phyloP scores from a whole-genome alignment of 1,140 invertebrate species.

The Trachymyrmex septentrionalis region DNA sequence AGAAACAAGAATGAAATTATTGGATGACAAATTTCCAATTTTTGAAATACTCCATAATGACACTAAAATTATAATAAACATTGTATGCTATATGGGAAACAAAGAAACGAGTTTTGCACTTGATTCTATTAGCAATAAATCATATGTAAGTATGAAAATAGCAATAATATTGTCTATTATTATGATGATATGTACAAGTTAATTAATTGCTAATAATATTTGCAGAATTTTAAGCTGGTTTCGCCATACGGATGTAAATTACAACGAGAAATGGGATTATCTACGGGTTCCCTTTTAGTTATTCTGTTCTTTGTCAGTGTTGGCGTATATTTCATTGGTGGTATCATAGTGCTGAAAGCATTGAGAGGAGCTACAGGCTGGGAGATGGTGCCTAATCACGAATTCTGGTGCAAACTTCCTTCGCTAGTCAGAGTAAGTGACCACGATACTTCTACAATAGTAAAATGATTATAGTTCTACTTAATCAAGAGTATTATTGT shows the following conservation, averaged over 20 bases:
- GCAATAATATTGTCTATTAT: neutral
- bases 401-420: constrained; percentile 84
- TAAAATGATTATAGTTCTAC: neutral
- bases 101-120: neutral
- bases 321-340: constrained; percentile 80
- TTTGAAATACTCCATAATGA: constrained; percentile 58
- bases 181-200: neutral
- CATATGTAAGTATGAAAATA: constrained; percentile 53
- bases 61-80: constrained; percentile 32
- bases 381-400: constrained; percentile 85
- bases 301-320: constrained; percentile 78
- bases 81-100: constrained; percentile 54
- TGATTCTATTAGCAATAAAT: neutral
- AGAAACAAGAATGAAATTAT: constrained; percentile 59
- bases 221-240: constrained; percentile 67
- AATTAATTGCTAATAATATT: constrained; percentile 17
- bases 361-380: constrained; percentile 83
- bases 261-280: constrained; percentile 67
- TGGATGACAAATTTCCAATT: neutral
- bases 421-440: constrained; percentile 80
- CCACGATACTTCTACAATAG: neutral
- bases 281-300: constrained; percentile 78
- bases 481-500: neutral
- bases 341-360: constrained; percentile 79
- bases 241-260: constrained; percentile 67